Base-by-base conservation (phyloP, 2,888 invertebrate genomes). In the Philhelius pedissequus region DNA sequence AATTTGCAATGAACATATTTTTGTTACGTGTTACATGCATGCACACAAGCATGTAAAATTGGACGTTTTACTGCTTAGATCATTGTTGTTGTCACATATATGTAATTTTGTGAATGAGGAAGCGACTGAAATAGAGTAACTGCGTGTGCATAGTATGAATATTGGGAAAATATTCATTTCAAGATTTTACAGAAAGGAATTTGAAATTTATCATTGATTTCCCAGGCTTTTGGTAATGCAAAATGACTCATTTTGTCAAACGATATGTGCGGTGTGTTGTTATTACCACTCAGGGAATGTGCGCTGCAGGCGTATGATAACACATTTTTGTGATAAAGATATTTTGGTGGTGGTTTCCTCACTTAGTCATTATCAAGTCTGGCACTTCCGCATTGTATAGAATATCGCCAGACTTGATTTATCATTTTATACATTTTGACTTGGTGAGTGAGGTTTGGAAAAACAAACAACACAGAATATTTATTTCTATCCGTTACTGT, bases 21-120 rank as follows among this genome's bases (percentile, higher is more conserved):
- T 30, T 32, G 30, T 54, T 18, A 64, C 56, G 58, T 71, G 70
- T 71, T 48, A 76, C 22, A 70, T 75, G 70, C 32, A n/a, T n/a
- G n/a, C n/a, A n/a, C n/a, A 56, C 15, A 6, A 15, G n/a, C 75
- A 45, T 52, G 73, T 52, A 60, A 66, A 62, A 38, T 74, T 35
- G 30, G 13, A 52, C 1, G 20, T 45, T 25, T 22, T 6, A 13
- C 11, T 4, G 25, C 2, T 40, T 0, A 4, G 22, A 15, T 40
- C 25, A 60, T 25, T 11, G 25, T 32, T 18, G 18, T 25, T 25
- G 60, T 8, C 43, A 43, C 40, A 40, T 62, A n/a, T n/a, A n/a
- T n/a, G n/a, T n/a, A 18, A 62, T 30, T 43, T 62, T 40, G 11
- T 43, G 4, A 8, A 38, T n/a, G 7, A 13, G 4, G 4, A 35